Percentiles rank a stretch among this genome's conserved stretches.
phyloP scores from a whole-genome alignment of 2,888 invertebrate species.

The Vanessa cardui region DNA sequence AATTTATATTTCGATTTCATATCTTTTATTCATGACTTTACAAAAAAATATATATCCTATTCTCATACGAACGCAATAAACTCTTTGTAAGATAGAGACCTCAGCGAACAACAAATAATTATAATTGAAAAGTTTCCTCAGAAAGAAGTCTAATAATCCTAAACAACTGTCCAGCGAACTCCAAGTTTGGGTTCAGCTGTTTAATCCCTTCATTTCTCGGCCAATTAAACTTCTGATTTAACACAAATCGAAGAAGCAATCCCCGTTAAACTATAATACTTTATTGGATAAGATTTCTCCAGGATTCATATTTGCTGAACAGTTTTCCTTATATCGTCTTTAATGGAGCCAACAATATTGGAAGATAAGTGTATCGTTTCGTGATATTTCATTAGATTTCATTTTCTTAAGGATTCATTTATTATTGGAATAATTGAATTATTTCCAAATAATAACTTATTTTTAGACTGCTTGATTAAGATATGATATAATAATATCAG shows the following conservation, averaged over 20 bases:
- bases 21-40: not conserved
- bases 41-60: not conserved
- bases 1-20: too few relatives aligned
- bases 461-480: too few relatives aligned
- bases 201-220: constrained; percentile 80
- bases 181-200: constrained; percentile 53
- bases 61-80: not conserved
- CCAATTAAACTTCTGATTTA: constrained; percentile 79
- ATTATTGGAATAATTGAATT: not conserved
- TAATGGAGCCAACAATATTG: constrained; percentile 11
- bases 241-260: constrained; percentile 68
- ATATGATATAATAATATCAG: too few relatives aligned
- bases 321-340: constrained; percentile 25
- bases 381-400: not conserved
- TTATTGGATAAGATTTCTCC: constrained; percentile 42
- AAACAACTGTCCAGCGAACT: constrained; percentile 39
- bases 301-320: constrained; percentile 39
- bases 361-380: not conserved
- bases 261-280: constrained; percentile 43
- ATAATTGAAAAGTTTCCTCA: constrained; percentile 38
- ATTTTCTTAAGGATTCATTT: not conserved
- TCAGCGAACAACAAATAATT: constrained; percentile 14
- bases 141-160: constrained; percentile 44
- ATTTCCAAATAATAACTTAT: not conserved
- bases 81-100: not conserved